phyloP scores from a whole-genome alignment of 2,888 invertebrate genomes.

The Congeria kusceri region DNA sequence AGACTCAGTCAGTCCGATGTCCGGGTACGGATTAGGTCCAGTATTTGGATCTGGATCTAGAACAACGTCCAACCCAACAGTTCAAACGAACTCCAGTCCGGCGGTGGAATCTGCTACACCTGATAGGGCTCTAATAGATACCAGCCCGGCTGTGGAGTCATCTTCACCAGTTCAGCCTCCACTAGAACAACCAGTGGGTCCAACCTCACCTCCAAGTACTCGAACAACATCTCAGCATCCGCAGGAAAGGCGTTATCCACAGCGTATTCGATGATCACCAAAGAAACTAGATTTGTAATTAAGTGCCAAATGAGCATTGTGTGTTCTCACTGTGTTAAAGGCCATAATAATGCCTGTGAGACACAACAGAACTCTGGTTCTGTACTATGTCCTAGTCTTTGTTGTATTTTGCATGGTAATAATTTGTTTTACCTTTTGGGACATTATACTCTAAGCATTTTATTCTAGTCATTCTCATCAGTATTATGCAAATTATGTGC shows the following conservation, averaged over 20 bases:
- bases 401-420: no score
- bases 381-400: not conserved
- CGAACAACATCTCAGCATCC: not conserved
- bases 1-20: not conserved
- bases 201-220: not conserved
- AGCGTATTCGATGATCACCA: conserved; percentile 2
- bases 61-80: no score
- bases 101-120: not conserved
- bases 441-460: no score
- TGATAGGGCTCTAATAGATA: not conserved
- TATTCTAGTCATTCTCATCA: no score
- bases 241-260: conserved; percentile 6
- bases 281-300: conserved; percentile 1
- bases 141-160: not conserved
- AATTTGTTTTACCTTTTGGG: no score
- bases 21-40: not conserved
- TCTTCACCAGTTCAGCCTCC: not conserved
- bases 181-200: not conserved
- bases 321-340: conserved; percentile 15
- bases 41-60: not conserved
- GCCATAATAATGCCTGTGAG: conserved; percentile 15
- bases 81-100: no score
- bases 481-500: no score
- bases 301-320: not conserved
- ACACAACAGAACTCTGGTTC: conserved; percentile 15